Percentiles rank a stretch among this genome's conserved stretches.
These are phyloP conservation scores for Calcarius lapponicus DNA, from an alignment of 2,797 vertebrate genomes.

Conservation along the genomic window DNA sequence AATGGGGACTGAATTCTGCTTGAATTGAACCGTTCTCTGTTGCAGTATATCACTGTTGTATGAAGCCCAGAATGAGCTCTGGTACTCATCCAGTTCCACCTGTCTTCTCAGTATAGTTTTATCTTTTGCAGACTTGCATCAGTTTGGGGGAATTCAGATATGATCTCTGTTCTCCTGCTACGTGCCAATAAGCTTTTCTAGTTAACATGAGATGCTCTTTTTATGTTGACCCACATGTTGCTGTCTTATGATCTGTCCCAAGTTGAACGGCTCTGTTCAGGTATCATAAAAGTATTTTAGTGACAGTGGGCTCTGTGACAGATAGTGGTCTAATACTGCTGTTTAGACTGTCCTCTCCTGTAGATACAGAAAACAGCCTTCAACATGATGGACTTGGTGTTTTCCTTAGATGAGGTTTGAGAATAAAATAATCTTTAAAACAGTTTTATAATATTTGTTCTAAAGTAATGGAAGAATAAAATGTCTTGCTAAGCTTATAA, in stretches of 20 bases:
- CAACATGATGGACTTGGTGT: neutral
- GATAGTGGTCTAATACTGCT: neutral
- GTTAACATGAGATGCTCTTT: neutral
- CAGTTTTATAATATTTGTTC: neutral
- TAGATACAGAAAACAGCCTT: neutral
- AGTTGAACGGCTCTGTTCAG: neutral
- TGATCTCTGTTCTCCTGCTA: neutral
- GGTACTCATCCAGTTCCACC: rapidly evolving
- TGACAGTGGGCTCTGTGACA: neutral
- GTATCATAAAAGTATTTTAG: neutral
- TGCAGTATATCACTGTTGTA: neutral
- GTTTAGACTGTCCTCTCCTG: neutral
- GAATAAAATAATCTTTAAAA: neutral
- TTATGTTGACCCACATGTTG: neutral
- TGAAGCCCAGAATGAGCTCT: neutral
- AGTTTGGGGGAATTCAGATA: neutral
- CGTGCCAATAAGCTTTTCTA: neutral
- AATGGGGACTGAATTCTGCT: neutral
- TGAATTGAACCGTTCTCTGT: neutral
- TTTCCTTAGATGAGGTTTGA: neutral
- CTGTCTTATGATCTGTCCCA: neutral
- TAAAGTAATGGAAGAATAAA: neutral
- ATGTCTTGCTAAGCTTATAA: neutral
- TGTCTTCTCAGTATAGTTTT: neutral
- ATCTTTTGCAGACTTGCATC: neutral